These are phyloP conservation scores for Pholis gunnellus DNA, from an alignment of 2,113 vertebrate species.

Conservation along the genomic window DNA sequence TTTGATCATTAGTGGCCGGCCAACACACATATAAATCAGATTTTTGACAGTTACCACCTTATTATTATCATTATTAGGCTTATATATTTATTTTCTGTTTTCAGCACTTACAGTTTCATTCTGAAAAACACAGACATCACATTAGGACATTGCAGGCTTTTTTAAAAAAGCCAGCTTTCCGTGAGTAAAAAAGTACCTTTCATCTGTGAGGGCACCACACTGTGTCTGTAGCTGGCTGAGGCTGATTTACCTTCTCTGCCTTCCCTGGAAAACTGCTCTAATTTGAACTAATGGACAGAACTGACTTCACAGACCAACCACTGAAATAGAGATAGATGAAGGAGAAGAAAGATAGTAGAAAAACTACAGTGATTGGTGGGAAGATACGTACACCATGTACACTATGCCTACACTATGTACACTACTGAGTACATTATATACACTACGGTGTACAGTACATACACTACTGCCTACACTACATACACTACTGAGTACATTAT, in stretches of 20 bases:
- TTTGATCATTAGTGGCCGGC: not conserved
- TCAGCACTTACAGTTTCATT: not conserved
- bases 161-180: too few species aligned
- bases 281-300: slow-evolving; percentile 72
- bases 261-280: slow-evolving; percentile 49
- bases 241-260: slow-evolving; percentile 3
- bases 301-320: not conserved
- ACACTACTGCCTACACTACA: not conserved
- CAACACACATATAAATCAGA: not conserved
- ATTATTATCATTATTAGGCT: not conserved
- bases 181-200: not conserved
- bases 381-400: not conserved
- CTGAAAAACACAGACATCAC: not conserved
- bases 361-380: not conserved
- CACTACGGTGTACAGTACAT: not conserved
- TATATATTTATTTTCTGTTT: not conserved
- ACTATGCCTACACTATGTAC: not conserved
- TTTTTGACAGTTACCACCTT: too few species aligned
- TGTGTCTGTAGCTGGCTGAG: slow-evolving; percentile 19
- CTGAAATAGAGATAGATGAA: slow-evolving; percentile 38
- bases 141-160: not conserved
- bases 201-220: slow-evolving; percentile 26
- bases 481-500: too few species aligned
- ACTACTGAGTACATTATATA: not conserved
- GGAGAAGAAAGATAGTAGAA: slow-evolving; percentile 11